Evolutionary conservation across 2,113 vertebrate species (phyloP), one percentile per base, ranked within the genome.

Genomic region (Phylloscopus whistleri): DNA sequence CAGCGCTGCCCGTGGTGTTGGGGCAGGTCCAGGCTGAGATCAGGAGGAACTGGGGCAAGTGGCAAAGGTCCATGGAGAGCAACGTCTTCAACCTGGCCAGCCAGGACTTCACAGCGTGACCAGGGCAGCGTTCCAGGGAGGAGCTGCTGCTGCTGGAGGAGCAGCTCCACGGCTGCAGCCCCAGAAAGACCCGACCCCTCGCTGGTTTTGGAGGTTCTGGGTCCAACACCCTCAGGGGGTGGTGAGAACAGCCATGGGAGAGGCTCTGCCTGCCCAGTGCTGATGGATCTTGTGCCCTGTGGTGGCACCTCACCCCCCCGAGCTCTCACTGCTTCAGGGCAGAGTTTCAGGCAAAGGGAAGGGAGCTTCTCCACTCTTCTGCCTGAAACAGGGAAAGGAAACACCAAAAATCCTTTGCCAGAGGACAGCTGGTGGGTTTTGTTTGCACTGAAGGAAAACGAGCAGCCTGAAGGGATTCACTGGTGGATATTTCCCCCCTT

Each of bases 1-100:
- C 78, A 96, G 48, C 77, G 9, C 31, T 0, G 0, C 11, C 84
- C 0, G 0, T 76, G 77, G 26, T 51, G 12, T 58, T 3, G 10
- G 24, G 92, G 69, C 90, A 98, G 98, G 98, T 98, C 30, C 97
- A 97, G 87, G 96, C 95, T 49, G 97, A 98, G 96, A 82, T 98
- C 89, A 94, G 89, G 93, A 96, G 97, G 74, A 94, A 69, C 59
- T 89, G 97, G 93, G 94, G 92, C 64, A 97, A 90, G 37, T 97
- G 93, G 85, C 73, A 95, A 30, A 94, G 93, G 0, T 94, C 96
- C 80, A 95, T 93, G 39, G 97, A 97, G 69, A 97, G 88, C 64
- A 98, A 96, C 4, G 82, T 87, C 41, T 96, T 98, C 74, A 97
- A 98, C 89, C 93, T 97, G 79, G 97, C 33, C 7, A 97, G 96